Percentiles rank a stretch among this genome's conserved stretches.
phyloP scores from a whole-genome alignment of 2,797 vertebrate genomes.

The Rallus crepitans region DNA sequence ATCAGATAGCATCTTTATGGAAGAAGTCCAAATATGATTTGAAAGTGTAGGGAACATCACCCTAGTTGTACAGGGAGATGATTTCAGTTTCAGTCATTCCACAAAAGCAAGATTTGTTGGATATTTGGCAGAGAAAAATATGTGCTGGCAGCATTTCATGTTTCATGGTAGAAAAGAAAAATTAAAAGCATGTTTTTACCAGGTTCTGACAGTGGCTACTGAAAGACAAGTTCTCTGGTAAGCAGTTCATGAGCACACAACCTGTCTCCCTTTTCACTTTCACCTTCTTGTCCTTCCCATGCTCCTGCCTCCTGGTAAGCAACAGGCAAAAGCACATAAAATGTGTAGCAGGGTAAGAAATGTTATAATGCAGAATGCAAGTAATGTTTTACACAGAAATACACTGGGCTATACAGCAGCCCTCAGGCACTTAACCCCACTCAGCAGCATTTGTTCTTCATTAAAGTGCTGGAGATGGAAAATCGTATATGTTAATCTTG shows the following conservation, averaged over 20 bases:
- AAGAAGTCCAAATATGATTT: slow-evolving; percentile 32
- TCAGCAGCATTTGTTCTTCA: background rate
- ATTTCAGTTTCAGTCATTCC: slow-evolving; percentile 41
- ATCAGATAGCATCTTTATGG: slow-evolving; percentile 56
- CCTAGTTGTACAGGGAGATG: background rate
- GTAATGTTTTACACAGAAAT: background rate
- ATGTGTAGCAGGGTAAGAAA: background rate
- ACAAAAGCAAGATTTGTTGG: background rate
- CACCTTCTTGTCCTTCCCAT: background rate
- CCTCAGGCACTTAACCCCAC: background rate
- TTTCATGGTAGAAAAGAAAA: slow-evolving; percentile 13
- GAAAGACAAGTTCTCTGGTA: background rate
- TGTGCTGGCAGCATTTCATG: background rate
- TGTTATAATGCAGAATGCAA: background rate
- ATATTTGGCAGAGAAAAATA: slow-evolving; percentile 12
- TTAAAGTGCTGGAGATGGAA: background rate
- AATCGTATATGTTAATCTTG: background rate
- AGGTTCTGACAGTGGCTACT: background rate
- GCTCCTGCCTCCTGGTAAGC: rapidly evolving
- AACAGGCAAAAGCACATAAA: background rate
- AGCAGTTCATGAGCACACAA: background rate
- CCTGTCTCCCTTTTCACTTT: background rate
- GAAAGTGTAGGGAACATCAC: background rate
- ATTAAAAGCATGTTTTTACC: background rate
- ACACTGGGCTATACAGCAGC: background rate